Evolutionary conservation across 1,140 invertebrate genomes (phyloP).

Genomic region (Coenobita brevimanus): DNA sequence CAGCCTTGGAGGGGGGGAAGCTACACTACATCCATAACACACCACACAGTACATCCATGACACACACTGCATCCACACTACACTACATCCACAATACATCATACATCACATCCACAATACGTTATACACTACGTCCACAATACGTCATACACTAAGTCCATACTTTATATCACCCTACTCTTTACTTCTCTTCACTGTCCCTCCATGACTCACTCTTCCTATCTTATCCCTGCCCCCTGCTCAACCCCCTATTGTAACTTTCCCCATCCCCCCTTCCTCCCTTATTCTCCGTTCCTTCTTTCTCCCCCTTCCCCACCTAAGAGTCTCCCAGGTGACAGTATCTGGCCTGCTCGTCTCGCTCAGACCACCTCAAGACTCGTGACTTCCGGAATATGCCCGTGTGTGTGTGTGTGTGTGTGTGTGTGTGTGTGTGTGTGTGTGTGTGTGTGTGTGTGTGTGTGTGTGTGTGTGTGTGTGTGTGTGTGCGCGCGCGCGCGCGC

Average conservation of each 20-base stretch:
- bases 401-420: background rate
- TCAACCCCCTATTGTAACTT: no score
- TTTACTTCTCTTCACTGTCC: background rate
- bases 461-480: background rate
- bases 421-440: background rate
- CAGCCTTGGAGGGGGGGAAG: no score
- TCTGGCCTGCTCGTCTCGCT: background rate
- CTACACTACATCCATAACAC: no score
- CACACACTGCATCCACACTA: no score
- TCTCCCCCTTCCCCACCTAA: background rate
- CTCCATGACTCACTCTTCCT: background rate
- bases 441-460: conserved; percentile 5
- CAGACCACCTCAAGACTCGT: background rate
- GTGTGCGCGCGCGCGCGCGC: background rate
- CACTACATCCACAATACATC: no score
- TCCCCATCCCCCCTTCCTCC: background rate
- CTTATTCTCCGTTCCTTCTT: no score
- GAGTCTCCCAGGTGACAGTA: background rate
- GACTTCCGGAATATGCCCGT: background rate
- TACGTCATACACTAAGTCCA: no score
- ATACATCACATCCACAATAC: no score
- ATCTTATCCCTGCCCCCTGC: background rate
- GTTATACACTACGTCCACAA: no score
- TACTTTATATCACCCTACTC: no score
- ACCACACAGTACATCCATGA: no score